Evolutionary conservation across 2,113 vertebrate genomes (phyloP).

Genomic region (Neogale vison): DNA sequence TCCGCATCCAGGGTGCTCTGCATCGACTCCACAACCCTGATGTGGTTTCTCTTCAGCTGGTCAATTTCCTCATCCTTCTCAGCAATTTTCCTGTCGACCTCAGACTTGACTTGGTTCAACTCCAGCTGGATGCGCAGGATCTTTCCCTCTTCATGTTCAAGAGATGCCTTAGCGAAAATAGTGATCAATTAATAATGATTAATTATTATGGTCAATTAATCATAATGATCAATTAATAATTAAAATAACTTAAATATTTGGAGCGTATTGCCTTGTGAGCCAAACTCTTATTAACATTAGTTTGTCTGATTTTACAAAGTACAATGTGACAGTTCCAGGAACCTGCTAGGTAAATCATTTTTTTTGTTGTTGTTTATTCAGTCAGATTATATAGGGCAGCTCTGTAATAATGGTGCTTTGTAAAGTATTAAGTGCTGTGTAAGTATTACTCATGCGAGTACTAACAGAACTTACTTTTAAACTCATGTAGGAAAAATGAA

Average conservation of each 20-base stretch:
- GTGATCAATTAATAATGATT: not conserved
- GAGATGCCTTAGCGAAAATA: conserved; percentile 74
- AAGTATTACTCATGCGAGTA: not conserved
- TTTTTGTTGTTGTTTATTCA: conserved; percentile 24
- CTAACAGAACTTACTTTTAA: not conserved
- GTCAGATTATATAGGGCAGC: not conserved
- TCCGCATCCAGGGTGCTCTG: conserved; percentile 86
- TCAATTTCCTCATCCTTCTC: conserved; percentile 87
- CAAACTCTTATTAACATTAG: not conserved
- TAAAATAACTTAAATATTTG: conserved; percentile 1
- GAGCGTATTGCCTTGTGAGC: not conserved
- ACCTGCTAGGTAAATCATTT: not conserved
- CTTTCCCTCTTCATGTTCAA: conserved; percentile 87
- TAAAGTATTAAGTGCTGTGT: not conserved
- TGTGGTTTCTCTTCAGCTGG: conserved; percentile 84
- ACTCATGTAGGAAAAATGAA: not conserved
- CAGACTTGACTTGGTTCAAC: conserved; percentile 86
- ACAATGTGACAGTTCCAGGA: not conserved
- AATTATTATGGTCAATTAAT: not conserved
- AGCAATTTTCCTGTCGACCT: conserved; percentile 84
- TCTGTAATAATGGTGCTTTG: not conserved
- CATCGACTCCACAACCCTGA: conserved; percentile 85
- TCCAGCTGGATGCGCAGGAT: conserved; percentile 86
- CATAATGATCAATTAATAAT: not conserved
- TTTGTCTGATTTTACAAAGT: conserved; percentile 26